Conservation (phyloP, 1,140 invertebrate genomes). For the Geopemphigus sp. region DNA sequence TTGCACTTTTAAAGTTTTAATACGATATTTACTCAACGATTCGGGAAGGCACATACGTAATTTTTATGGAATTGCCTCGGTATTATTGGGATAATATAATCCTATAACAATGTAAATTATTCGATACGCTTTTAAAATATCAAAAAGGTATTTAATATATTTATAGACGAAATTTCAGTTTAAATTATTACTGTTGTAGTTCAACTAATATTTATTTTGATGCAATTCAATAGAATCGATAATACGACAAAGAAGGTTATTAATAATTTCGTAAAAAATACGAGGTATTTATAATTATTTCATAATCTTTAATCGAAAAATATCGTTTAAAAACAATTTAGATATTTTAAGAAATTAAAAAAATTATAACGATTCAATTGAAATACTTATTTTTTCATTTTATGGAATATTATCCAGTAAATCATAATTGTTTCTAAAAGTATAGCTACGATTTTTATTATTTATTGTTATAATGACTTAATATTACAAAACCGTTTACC, state of each 20-base stretch:
- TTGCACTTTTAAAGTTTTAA: neutral
- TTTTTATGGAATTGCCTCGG: too few species aligned
- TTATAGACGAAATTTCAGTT: too few species aligned
- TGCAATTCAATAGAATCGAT: too few species aligned
- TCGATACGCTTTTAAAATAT: too few species aligned
- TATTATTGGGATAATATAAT: too few species aligned
- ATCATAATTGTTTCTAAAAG: neutral
- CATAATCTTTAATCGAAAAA: neutral
- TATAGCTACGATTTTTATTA: neutral
- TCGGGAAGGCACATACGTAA: too few species aligned
- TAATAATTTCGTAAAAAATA: too few species aligned
- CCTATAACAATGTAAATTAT: too few species aligned
- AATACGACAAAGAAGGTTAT: too few species aligned
- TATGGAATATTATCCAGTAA: constrained; percentile 1
- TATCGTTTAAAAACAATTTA: neutral
- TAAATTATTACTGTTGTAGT: too few species aligned
- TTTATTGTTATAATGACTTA: constrained; percentile 17
- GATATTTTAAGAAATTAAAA: neutral
- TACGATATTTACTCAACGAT: neutral
- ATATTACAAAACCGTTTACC: neutral
- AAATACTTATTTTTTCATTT: neutral
- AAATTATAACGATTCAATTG: neutral
- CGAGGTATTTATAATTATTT: too few species aligned
- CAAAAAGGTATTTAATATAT: neutral
- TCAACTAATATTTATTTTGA: too few species aligned